Evolutionary conservation across 2,888 invertebrate species (phyloP), one percentile per base, ranked within the genome.

Genomic region (Drosophila gaucha): DNA sequence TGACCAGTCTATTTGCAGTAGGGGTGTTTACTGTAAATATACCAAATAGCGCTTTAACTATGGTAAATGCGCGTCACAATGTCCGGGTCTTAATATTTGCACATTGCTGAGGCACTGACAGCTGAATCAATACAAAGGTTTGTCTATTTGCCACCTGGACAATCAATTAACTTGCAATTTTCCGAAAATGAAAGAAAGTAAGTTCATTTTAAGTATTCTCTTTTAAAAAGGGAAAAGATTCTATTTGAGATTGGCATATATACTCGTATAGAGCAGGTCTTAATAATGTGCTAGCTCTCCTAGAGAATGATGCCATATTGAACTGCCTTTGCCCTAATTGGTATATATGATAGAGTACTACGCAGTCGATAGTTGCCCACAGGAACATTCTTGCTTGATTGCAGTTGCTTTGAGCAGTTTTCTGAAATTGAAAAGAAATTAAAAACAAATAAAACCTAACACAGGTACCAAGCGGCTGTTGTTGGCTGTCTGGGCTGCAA

Each of bases 1-100:
- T 28, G 57, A 46, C 54, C 57, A 50, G 50, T 55, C 70, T 78
- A 64, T 74, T 71, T 67, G 35, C 38, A 50, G 60, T 62, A 63
- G 67, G 67, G 67, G 67, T 65, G 20, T 10, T 12, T 14, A 3
- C 24, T 16, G 52, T 9, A 54, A 24, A 14, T 14, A 26, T 6
- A 12, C 14, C 16, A 4, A 18, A n/a, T n/a, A n/a, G n/a, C n/a
- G n/a, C n/a, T n/a, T n/a, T n/a, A n/a, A n/a, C n/a, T n/a, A n/a
- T n/a, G 6, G 0, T 1, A 12, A 30, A 35, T 55, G 33, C 18
- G 22, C 22, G 33, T 16, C n/a, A 2, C 24, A 24, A 6, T 14
- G 10, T 6, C 8, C 26, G 2, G 10, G 16, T n/a, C 5, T 16
- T 4, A 0, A 14, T 26, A 26, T 41, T 9, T 2, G 4, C 24